phyloP scores from a whole-genome alignment of 1,140 invertebrate genomes.

The Trypoxylus dichotomus region DNA sequence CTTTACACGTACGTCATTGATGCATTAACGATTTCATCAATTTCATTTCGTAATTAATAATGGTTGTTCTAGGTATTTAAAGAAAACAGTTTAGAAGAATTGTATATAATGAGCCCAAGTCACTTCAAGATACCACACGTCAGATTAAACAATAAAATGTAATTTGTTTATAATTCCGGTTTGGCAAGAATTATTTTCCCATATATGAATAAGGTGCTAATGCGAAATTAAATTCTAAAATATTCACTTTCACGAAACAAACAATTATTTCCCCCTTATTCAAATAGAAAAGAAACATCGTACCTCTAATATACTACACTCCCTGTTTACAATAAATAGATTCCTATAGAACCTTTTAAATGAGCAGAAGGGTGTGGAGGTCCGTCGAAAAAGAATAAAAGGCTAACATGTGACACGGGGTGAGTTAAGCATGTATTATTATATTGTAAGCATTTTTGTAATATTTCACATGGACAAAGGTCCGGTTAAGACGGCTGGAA shows the following conservation, averaged over 20 bases:
- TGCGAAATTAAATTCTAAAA: not conserved
- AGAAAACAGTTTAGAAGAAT: too few relatives aligned
- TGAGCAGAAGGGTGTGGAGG: not conserved
- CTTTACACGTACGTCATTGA: too few relatives aligned
- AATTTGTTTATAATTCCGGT: not conserved
- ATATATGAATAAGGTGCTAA: not conserved
- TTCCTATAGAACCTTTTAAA: not conserved
- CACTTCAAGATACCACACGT: too few relatives aligned
- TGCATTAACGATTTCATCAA: too few relatives aligned
- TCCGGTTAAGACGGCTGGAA: not conserved
- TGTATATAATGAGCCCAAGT: too few relatives aligned
- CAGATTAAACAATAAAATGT: not conserved
- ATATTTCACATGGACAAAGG: conserved; percentile 2
- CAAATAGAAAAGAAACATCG: not conserved
- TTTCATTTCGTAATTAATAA: not conserved
- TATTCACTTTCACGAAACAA: not conserved
- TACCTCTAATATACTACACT: not conserved
- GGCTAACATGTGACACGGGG: not conserved
- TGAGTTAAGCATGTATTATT: not conserved
- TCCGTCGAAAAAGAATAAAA: not conserved
- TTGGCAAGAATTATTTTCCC: not conserved
- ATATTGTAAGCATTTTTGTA: not conserved
- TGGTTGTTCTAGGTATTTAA: too few relatives aligned
- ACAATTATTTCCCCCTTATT: not conserved
- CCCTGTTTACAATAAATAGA: not conserved